Evolutionary conservation across 2,888 invertebrate genomes (phyloP).

Genomic region (Galerucella pusilla): DNA sequence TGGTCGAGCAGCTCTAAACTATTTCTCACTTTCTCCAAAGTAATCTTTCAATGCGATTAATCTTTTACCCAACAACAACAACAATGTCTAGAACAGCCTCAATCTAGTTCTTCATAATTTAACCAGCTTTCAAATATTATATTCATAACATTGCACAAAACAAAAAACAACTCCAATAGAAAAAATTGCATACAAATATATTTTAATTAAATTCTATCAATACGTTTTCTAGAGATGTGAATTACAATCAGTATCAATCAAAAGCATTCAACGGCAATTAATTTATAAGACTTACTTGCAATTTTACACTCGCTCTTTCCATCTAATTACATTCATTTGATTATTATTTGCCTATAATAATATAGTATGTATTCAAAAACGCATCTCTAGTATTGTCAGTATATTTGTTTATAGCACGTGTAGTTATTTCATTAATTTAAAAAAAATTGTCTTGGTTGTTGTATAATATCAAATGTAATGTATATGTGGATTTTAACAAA

Average conservation of each 20-base stretch:
- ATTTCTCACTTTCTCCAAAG: too few species aligned
- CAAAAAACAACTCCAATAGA: not conserved
- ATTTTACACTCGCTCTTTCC: not conserved
- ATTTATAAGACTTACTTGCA: conserved; percentile 4
- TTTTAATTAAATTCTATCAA: not conserved
- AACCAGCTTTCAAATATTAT: too few species aligned
- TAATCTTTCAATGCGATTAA: too few species aligned
- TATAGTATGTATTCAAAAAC: not conserved
- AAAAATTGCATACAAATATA: not conserved
- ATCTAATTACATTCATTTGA: not conserved
- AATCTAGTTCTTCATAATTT: too few species aligned
- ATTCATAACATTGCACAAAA: too few species aligned
- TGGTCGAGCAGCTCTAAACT: too few species aligned
- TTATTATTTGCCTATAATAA: conserved; percentile 4
- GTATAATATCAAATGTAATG: too few species aligned
- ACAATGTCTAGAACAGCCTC: too few species aligned
- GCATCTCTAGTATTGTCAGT: not conserved
- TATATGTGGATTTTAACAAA: too few species aligned
- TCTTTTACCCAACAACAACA: too few species aligned
- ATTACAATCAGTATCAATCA: conserved; percentile 5
- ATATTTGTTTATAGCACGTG: not conserved
- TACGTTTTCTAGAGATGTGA: not conserved
- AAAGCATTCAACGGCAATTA: not conserved
- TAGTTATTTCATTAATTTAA: not conserved
- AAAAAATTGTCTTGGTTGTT: too few species aligned